phyloP scores from a whole-genome alignment of 2,888 invertebrate genomes.

The Melanophora roralis region DNA sequence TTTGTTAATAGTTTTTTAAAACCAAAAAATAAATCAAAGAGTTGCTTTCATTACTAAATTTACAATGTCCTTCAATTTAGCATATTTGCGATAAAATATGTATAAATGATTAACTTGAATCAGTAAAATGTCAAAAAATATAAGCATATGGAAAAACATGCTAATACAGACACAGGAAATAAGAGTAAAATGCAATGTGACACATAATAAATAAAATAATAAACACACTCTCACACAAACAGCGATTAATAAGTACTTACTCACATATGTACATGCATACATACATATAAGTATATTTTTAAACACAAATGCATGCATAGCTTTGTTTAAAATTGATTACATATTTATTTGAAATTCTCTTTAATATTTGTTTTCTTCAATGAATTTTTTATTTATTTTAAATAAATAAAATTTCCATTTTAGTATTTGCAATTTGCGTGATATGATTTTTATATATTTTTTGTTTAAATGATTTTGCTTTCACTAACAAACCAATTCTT shows the following conservation, averaged over 20 bases:
- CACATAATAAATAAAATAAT: conserved; percentile 47
- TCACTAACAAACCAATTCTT: conserved; percentile 28
- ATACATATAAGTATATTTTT: too few species aligned
- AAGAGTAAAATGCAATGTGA: conserved; percentile 16
- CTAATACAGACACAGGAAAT: not conserved
- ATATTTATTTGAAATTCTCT: not conserved
- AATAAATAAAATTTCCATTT: conserved; percentile 67
- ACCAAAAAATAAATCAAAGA: conserved; percentile 20
- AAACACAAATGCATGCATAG: conserved; percentile 21
- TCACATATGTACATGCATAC: not conserved
- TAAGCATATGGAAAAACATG: not conserved
- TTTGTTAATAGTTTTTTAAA: too few species aligned
- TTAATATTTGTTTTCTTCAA: not conserved
- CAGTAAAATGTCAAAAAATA: not conserved
- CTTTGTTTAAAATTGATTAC: not conserved
- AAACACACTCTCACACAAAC: not conserved
- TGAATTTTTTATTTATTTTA: conserved; percentile 29
- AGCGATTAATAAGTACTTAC: not conserved
- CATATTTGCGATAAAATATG: not conserved
- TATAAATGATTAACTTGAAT: conserved; percentile 1
- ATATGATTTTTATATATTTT: too few species aligned
- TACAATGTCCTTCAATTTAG: conserved; percentile 29
- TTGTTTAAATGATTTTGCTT: not conserved
- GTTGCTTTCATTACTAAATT: conserved; percentile 21
- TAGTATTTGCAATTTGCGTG: conserved; percentile 39